Evolutionary conservation across 1,140 invertebrate genomes (phyloP), one percentile per base, ranked within the genome.

Genomic region (Leptopilina clavipes): DNA sequence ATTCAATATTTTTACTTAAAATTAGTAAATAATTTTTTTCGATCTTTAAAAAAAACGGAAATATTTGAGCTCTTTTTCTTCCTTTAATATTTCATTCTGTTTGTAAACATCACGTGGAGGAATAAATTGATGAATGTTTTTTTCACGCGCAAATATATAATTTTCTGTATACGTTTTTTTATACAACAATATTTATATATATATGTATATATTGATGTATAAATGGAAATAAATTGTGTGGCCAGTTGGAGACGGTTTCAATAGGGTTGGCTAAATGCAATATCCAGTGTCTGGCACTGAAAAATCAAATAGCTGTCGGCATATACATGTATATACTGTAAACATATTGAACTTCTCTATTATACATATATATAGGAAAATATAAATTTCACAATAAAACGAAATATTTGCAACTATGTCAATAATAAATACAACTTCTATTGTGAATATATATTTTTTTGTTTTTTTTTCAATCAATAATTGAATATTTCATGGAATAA

Each of bases 261-360:
- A 8, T 52, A 17, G 48, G 48, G n/a, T 52, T 52, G 48, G 48
- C 6, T 52, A 17, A 17, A 52, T 52, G 48, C 48, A 52, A 52
- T 52, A 52, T 52, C n/a, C n/a, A n/a, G 14, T 52, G 48, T 52
- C 48, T 52, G 48, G 48, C 14, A 52, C 48, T 52, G 17, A 52
- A 52, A 52, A 52, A 52, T 52, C 48, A 17, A 52, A 52, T 52
- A 52, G 48, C 48, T 17, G 14, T 52, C 14, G 48, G n/a, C 14
- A 3, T 52, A 52, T 17, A 52, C 17, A 14, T 52, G 7, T 52
- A 52, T 52, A 8, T 8, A 17, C n/a, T 52, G 5, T 17, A n/a
- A 17, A 52, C n/a, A 17, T 52, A 52, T 52, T 52, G 48, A 52
- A 52, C 14, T 52, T 17, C n/a, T 17, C 14, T 52, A 52, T 52